These are phyloP conservation scores for Hucho hucho DNA, from an alignment of 2,113 vertebrate species.

Conservation along the genomic window DNA sequence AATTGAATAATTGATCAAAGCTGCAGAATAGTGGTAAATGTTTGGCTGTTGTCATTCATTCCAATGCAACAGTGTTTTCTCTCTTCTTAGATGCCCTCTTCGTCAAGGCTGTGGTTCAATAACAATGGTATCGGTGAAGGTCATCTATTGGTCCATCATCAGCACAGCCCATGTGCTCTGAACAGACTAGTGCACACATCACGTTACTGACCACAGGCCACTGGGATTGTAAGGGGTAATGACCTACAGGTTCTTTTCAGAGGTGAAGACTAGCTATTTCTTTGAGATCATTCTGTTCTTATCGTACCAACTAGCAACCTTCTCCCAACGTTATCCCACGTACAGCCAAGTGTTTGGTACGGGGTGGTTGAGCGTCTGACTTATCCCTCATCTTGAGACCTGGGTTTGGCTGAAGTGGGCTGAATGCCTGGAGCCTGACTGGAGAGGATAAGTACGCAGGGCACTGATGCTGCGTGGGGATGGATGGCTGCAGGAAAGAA, in stretches of 20 bases:
- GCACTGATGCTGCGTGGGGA: neutral
- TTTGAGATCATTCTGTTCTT: slow-evolving; percentile 26
- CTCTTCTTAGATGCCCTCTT: neutral
- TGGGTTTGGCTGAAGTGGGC: neutral
- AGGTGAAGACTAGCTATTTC: slow-evolving; percentile 7
- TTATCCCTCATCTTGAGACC: neutral
- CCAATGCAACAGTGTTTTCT: neutral
- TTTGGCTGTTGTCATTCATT: too few species aligned
- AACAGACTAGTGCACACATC: neutral
- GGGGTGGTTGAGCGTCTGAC: neutral
- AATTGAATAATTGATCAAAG: neutral
- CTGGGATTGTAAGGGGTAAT: slow-evolving; percentile 4
- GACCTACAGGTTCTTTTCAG: slow-evolving; percentile 26
- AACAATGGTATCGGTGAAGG: neutral
- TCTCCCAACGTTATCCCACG: neutral
- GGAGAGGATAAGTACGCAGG: slow-evolving; percentile 4
- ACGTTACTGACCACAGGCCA: neutral
- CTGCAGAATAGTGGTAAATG: neutral
- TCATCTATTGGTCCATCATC: neutral
- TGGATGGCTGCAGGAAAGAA: neutral
- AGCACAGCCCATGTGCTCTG: neutral
- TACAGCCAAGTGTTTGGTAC: slow-evolving; percentile 7
- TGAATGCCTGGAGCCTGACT: slow-evolving; percentile 27
- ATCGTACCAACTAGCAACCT: neutral
- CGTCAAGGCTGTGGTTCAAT: neutral